Percentiles rank a stretch among this genome's conserved stretches.
These are phyloP conservation scores for Harmothoe impar DNA, from an alignment of 2,888 invertebrate species.

Conservation along the genomic window DNA sequence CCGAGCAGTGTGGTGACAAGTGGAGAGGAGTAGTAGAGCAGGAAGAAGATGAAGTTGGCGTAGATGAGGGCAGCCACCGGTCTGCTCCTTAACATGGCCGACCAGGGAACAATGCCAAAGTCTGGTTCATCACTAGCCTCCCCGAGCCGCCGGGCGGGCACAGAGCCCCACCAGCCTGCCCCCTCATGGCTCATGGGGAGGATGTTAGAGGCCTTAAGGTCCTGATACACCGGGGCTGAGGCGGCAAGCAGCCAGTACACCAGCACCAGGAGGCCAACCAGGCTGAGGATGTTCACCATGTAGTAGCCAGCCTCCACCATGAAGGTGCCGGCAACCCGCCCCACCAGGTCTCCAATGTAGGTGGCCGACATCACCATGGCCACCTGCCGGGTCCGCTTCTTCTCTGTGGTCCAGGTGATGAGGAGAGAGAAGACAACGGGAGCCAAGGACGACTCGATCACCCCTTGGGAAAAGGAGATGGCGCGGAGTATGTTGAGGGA, in stretches of 20 bases:
- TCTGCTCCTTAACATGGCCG: background rate
- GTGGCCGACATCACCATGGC: slow-evolving; percentile 8
- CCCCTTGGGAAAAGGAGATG: background rate
- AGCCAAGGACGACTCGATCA: background rate
- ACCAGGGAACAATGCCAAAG: background rate
- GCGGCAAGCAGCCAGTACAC: background rate
- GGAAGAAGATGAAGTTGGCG: background rate
- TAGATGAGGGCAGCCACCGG: background rate
- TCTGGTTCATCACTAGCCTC: background rate
- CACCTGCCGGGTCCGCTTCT: slow-evolving; percentile 1
- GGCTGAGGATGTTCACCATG: background rate
- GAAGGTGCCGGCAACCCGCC: background rate
- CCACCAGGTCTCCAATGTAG: background rate
- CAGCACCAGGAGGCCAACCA: background rate
- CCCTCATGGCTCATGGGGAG: background rate
- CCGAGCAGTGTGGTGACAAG: background rate
- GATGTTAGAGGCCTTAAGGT: background rate
- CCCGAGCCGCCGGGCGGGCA: background rate
- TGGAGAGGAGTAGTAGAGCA: background rate
- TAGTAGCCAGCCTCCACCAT: background rate
- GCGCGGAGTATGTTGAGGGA: background rate
- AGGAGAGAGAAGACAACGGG: background rate
- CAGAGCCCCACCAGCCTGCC: background rate
- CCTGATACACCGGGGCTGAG: background rate
- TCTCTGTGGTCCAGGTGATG: background rate